Evolutionary conservation across 2,113 vertebrate genomes (phyloP).

Genomic region (Pangasianodon gigas): DNA sequence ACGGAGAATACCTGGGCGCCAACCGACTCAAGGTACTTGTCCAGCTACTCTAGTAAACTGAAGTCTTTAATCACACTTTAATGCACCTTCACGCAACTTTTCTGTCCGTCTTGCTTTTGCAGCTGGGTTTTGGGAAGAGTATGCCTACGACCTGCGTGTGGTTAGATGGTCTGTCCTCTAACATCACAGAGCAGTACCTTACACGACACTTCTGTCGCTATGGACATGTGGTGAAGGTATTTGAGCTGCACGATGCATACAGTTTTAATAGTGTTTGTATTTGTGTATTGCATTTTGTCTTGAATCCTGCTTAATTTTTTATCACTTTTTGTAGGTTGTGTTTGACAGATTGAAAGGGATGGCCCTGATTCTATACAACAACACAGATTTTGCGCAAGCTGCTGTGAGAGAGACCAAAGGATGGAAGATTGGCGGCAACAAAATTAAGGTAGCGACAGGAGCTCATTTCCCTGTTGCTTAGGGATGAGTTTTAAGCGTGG

Average conservation of each 20-base stretch:
- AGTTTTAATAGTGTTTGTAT: not conserved
- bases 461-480: not conserved
- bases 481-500: not conserved
- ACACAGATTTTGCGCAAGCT: slow-evolving; percentile 96
- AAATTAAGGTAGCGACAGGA: slow-evolving; percentile 86
- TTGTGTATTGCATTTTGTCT: not conserved
- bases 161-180: slow-evolving; percentile 94
- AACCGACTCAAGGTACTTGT: slow-evolving; percentile 91
- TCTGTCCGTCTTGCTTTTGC: slow-evolving; percentile 37
- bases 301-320: not conserved
- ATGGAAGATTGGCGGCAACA: slow-evolving; percentile 97
- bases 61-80: not conserved
- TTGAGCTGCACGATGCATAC: not conserved
- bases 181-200: slow-evolving; percentile 95
- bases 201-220: slow-evolving; percentile 96
- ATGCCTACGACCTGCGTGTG: slow-evolving; percentile 99
- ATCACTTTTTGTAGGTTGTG: slow-evolving; percentile 80
- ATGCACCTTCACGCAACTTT: not conserved
- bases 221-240: slow-evolving; percentile 93
- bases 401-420: slow-evolving; percentile 99
- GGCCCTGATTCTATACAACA: slow-evolving; percentile 97
- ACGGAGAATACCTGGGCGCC: slow-evolving; percentile 95
- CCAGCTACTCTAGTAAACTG: not conserved
- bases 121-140: slow-evolving; percentile 99
- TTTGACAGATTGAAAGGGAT: slow-evolving; percentile 98